Evolutionary conservation across 2,797 vertebrate genomes (phyloP), one percentile per base, ranked within the genome.

Genomic region (Vireo griseus): DNA sequence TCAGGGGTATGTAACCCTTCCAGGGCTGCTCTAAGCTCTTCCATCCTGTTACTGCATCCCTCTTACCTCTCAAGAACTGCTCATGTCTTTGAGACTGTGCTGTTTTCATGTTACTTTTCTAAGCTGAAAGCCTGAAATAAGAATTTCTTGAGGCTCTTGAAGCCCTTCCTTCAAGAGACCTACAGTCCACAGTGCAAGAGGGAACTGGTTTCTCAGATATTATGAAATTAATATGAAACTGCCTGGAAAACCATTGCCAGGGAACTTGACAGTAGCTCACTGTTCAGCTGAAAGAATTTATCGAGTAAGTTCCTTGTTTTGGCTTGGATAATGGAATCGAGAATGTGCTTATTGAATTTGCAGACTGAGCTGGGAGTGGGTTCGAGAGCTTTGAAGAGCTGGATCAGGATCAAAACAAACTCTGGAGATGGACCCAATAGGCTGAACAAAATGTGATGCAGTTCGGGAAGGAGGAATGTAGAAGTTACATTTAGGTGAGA

Each of bases 311-410:
- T 83, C 90, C 90, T 86, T 80, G 88, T 93, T 92, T 88, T 80
- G 88, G 92, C 90, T 63, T 59, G 68, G 65, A 40, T 77, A 88
- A 73, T 50, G 86, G 52, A 93, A 68, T 57, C 0, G 2, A 90
- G 92, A 84, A 92, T 47, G 90, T 84, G 76, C 90, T 96, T 81
- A 91, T 90, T 92, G 90, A 88, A 80, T 86, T 83, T 93, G 62
- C 92, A 81, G 92, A 20, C 65, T 57, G 86, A 83, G 52, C 90
- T 74, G 47, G 78, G 85, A 73, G n/a, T 67, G 88, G 73, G 61
- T 86, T 78, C 0, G 9, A 84, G 88, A 86, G 76, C 83, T 94
- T 78, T 93, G 88, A 92, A 78, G 92, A 47, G 79, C 88, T 31
- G 57, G 63, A 62, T 86, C 86, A 67, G 66, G 50, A 72, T 65